Conservation (phyloP, 2,113 vertebrate species). For the Neogale vison region DNA sequence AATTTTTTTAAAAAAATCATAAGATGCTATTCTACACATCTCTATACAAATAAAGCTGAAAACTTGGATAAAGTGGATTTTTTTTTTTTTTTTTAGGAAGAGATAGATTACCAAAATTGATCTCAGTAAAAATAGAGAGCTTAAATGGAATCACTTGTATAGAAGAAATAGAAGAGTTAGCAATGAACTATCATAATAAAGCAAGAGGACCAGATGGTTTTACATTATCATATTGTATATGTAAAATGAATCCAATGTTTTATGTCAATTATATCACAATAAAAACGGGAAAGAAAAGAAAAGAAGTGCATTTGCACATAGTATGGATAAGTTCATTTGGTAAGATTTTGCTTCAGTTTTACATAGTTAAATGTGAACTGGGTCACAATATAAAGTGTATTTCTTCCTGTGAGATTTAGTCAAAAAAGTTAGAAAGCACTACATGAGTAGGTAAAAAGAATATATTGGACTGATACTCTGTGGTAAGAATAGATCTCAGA, state of each 20-base stretch:
- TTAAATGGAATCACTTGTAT: background rate
- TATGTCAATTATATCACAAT: background rate
- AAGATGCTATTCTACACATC: background rate
- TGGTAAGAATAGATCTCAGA: background rate
- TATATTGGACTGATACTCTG: background rate
- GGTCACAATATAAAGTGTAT: background rate
- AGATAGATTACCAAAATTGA: background rate
- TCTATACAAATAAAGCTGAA: background rate
- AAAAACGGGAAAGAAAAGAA: background rate
- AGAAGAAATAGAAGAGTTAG: background rate
- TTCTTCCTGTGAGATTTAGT: background rate
- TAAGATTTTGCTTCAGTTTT: conserved; percentile 36
- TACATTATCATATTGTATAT: background rate
- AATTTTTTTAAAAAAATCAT: background rate
- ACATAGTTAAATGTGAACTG: conserved; percentile 4
- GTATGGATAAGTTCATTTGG: background rate
- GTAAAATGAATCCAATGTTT: background rate
- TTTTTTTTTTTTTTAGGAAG: background rate
- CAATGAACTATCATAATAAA: background rate
- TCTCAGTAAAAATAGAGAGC: background rate
- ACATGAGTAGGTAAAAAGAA: background rate
- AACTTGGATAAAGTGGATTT: background rate
- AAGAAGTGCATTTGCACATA: background rate
- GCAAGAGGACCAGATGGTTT: background rate
- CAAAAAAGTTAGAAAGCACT: background rate